These are phyloP conservation scores for Falcaria lacertinaria DNA, from an alignment of 2,888 invertebrate genomes.

Conservation along the genomic window DNA sequence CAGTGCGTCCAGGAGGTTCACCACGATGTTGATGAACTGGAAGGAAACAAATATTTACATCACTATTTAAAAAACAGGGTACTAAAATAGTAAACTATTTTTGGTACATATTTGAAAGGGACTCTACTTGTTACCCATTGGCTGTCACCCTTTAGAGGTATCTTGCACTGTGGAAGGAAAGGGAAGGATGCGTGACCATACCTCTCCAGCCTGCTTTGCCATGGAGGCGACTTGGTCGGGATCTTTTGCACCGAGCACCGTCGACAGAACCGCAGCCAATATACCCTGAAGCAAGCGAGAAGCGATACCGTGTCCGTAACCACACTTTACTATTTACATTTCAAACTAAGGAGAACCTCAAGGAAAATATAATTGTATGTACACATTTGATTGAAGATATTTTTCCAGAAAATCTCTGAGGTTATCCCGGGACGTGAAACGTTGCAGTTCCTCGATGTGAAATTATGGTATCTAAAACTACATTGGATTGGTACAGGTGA, in stretches of 20 bases:
- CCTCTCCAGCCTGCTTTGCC: conserved; percentile 97
- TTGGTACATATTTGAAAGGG: conserved; percentile 1
- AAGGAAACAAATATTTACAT: conserved; percentile 3
- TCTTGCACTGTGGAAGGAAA: conserved; percentile 41
- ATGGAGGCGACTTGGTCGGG: conserved; percentile 95
- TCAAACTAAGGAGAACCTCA: conserved; percentile 54
- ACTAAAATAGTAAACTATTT: background rate
- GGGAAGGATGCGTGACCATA: conserved; percentile 82
- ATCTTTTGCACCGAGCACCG: conserved; percentile 94
- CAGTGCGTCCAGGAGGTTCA: conserved; percentile 93
- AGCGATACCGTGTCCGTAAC: conserved; percentile 77
- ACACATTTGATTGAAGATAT: background rate
- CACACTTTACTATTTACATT: conserved; percentile 75
- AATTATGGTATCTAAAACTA: conserved; percentile 51
- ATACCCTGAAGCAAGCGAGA: conserved; percentile 89
- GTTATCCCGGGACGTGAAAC: conserved; percentile 48
- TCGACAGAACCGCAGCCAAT: conserved; percentile 94
- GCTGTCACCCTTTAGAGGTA: conserved; percentile 4
- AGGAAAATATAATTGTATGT: conserved; percentile 22
- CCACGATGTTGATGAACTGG: conserved; percentile 95
- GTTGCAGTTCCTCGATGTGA: conserved; percentile 58
- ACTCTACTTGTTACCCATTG: conserved; percentile 6
- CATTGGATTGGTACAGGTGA: conserved; percentile 51
- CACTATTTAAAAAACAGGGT: background rate
- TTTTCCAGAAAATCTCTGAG: conserved; percentile 41